Evolutionary conservation across 2,888 invertebrate species (phyloP).

Genomic region (Volucella inanis): DNA sequence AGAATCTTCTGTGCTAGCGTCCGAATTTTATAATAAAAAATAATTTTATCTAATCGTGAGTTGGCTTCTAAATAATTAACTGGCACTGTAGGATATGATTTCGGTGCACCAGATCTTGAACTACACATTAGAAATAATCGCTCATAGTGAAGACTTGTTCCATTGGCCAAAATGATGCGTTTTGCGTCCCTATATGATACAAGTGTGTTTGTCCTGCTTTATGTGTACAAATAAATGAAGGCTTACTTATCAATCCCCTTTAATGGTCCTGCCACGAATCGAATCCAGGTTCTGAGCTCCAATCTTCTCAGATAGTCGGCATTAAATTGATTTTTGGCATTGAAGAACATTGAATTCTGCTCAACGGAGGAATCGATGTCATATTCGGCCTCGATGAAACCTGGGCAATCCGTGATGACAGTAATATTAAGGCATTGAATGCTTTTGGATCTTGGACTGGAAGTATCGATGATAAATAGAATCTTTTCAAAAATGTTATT

Average conservation of each 20-base stretch:
- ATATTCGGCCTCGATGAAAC: conserved; percentile 53
- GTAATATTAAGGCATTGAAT: conserved; percentile 50
- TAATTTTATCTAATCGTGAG: conserved; percentile 78
- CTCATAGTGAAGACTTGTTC: conserved; percentile 78
- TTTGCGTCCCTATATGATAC: conserved; percentile 70
- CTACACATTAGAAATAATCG: conserved; percentile 77
- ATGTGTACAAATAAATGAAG: not conserved
- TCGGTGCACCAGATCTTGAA: conserved; percentile 73
- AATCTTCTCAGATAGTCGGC: conserved; percentile 36
- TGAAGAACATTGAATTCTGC: conserved; percentile 43
- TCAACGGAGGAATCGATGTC: conserved; percentile 18
- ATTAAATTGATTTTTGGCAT: conserved; percentile 51
- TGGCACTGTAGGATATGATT: conserved; percentile 59
- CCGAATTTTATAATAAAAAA: conserved; percentile 78
- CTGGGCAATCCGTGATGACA: conserved; percentile 30
- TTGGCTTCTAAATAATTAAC: conserved; percentile 78
- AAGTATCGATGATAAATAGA: not conserved
- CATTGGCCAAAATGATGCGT: conserved; percentile 73
- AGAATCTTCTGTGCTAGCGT: not conserved
- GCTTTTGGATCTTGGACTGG: not conserved
- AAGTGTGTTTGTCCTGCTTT: not conserved
- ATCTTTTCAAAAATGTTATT: too few species aligned
- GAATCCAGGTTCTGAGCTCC: conserved; percentile 52
- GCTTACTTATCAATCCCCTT: conserved; percentile 46
- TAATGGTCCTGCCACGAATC: conserved; percentile 30